These are phyloP conservation scores for Drosophila tani DNA, from an alignment of 1,140 invertebrate genomes.

Conservation along the genomic window DNA sequence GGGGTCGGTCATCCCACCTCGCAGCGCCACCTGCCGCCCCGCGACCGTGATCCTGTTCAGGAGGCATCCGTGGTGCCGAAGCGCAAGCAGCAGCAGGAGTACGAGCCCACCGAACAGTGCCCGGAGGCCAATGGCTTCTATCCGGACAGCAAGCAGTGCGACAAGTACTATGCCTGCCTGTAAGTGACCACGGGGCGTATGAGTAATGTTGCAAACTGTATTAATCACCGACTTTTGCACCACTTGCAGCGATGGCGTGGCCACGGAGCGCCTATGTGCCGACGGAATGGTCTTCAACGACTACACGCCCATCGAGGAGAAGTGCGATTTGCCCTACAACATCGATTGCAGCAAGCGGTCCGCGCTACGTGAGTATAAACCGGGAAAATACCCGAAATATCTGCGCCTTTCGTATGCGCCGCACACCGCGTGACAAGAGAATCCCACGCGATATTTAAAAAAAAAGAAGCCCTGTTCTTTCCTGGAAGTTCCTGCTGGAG, in stretches of 20 bases:
- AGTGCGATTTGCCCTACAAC: conserved; percentile 94
- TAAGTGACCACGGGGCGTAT: conserved; percentile 73
- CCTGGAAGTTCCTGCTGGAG: neutral
- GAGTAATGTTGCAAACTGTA: conserved; percentile 15
- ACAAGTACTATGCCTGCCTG: conserved; percentile 95
- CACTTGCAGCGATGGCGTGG: conserved; percentile 87
- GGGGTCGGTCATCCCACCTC: conserved; percentile 77
- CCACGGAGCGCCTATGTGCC: conserved; percentile 92
- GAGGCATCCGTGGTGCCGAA: conserved; percentile 58
- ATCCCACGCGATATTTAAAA: conserved; percentile 55
- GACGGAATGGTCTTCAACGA: conserved; percentile 97
- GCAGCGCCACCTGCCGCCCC: conserved; percentile 69
- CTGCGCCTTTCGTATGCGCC: conserved; percentile 56
- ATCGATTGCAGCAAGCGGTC: conserved; percentile 92
- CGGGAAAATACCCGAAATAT: neutral
- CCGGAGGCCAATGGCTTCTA: conserved; percentile 94
- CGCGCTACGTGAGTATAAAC: conserved; percentile 90
- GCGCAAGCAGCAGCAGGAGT: conserved; percentile 58
- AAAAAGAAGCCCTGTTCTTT: neutral
- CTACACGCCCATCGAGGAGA: conserved; percentile 92
- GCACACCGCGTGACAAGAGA: conserved; percentile 22
- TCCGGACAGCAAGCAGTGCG: conserved; percentile 94
- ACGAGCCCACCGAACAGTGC: conserved; percentile 88
- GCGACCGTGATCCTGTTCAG: conserved; percentile 63
- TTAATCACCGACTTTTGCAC: conserved; percentile 5